A percentile compares a stretch with the other conserved stretches of the same genome.
These are phyloP conservation scores for Cantharis nigra DNA, from an alignment of 2,888 invertebrate genomes.

Conservation along the genomic window DNA sequence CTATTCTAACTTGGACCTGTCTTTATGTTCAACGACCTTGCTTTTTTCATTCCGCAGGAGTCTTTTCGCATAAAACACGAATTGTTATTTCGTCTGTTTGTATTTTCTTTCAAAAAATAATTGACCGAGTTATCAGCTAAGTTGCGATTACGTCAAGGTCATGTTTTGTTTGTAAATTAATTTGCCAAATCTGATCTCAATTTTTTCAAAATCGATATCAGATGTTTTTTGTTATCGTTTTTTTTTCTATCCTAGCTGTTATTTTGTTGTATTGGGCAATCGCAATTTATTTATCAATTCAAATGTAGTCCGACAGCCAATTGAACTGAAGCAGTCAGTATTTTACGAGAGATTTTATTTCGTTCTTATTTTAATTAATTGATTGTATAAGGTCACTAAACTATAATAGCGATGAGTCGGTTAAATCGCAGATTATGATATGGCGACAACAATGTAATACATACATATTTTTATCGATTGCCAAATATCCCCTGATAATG, in stretches of 20 bases:
- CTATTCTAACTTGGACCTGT: constrained; percentile 40
- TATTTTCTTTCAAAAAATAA: constrained; percentile 13
- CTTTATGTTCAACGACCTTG: constrained; percentile 48
- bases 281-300: background rate
- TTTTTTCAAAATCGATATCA: background rate
- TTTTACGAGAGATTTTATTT: background rate
- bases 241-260: background rate
- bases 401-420: background rate
- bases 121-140: constrained; percentile 18
- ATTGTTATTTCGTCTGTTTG: constrained; percentile 11
- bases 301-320: background rate
- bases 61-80: background rate
- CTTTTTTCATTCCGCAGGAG: constrained; percentile 7
- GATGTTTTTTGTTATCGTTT: background rate
- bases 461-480: background rate
- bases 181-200: background rate
- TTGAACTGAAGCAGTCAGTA: background rate
- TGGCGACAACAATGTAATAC: background rate
- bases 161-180: constrained; percentile 6
- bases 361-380: background rate
- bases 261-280: background rate
- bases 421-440: background rate
- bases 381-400: background rate
- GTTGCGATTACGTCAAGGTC: constrained; percentile 25
- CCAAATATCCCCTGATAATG: background rate